A percentile compares a stretch with the other conserved stretches of the same genome.
phyloP scores from a whole-genome alignment of 2,113 vertebrate genomes.

The Columba livia region DNA sequence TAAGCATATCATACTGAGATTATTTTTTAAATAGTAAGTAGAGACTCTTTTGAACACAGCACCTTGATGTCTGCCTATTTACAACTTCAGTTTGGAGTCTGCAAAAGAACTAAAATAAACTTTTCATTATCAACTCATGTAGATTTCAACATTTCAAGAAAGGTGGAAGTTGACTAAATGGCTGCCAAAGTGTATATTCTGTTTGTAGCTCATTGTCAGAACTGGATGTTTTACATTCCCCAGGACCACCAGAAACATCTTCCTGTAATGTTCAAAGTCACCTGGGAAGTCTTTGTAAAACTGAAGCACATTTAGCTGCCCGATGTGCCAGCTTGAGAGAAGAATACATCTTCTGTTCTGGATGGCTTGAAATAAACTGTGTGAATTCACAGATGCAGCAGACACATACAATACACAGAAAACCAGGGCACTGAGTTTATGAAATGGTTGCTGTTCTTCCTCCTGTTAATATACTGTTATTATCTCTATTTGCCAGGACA shows the following conservation, averaged over 20 bases:
- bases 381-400: background rate
- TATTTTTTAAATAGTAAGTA: background rate
- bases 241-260: background rate
- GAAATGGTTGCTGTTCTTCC: background rate
- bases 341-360: background rate
- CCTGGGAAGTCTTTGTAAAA: background rate
- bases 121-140: background rate
- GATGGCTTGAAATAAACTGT: background rate
- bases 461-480: background rate
- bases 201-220: background rate
- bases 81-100: background rate
- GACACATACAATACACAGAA: background rate
- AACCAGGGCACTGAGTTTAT: background rate
- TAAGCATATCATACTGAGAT: background rate
- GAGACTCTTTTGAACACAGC: background rate
- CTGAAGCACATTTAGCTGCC: background rate
- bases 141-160: background rate
- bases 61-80: background rate
- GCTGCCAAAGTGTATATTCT: background rate
- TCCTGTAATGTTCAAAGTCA: background rate
- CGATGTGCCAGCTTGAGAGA: background rate
- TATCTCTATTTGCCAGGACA: background rate
- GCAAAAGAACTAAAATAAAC: background rate
- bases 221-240: background rate
- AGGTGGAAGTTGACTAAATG: background rate